Evolutionary conservation across 2,888 invertebrate genomes (phyloP).

Genomic region (Bombyx huttoni): DNA sequence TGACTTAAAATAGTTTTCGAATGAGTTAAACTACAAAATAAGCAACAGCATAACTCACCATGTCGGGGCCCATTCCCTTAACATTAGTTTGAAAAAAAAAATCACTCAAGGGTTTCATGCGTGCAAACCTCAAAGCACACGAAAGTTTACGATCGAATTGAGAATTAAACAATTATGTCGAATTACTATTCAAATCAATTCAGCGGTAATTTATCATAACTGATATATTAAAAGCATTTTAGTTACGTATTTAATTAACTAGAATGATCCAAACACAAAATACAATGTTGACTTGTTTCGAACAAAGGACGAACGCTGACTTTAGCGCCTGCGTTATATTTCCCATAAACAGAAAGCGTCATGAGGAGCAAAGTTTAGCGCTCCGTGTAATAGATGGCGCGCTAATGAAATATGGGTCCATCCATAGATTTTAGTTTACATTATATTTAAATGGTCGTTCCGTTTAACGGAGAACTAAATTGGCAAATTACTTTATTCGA

Average conservation of each 20-base stretch:
- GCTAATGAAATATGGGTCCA: slow-evolving; percentile 11
- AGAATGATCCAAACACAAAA: slow-evolving; percentile 53
- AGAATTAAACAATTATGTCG: slow-evolving; percentile 24
- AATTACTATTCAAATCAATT: slow-evolving; percentile 23
- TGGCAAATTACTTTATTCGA: background rate
- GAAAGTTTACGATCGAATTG: background rate
- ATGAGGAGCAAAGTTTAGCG: slow-evolving; percentile 26
- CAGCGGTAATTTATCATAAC: slow-evolving; percentile 34
- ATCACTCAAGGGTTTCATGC: slow-evolving; percentile 79
- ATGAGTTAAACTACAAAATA: slow-evolving; percentile 22
- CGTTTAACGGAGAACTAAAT: slow-evolving; percentile 1
- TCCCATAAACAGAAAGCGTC: slow-evolving; percentile 47
- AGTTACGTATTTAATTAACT: slow-evolving; percentile 21
- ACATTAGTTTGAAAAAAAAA: slow-evolving; percentile 80
- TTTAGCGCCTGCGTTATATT: slow-evolving; percentile 67
- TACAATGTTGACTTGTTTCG: slow-evolving; percentile 70
- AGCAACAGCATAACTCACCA: slow-evolving; percentile 71
- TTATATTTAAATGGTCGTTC: slow-evolving; percentile 4
- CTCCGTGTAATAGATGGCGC: slow-evolving; percentile 50
- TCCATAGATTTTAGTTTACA: slow-evolving; percentile 18
- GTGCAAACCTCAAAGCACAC: slow-evolving; percentile 40
- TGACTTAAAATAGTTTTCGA: slow-evolving; percentile 51
- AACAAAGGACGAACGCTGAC: slow-evolving; percentile 71
- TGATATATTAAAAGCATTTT: slow-evolving; percentile 27
- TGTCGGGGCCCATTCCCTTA: slow-evolving; percentile 87